Percentiles rank a stretch among this genome's conserved stretches.
These are phyloP conservation scores for Brachyhypopomus occidentalis DNA, from an alignment of 2,113 vertebrate genomes.

Conservation along the genomic window DNA sequence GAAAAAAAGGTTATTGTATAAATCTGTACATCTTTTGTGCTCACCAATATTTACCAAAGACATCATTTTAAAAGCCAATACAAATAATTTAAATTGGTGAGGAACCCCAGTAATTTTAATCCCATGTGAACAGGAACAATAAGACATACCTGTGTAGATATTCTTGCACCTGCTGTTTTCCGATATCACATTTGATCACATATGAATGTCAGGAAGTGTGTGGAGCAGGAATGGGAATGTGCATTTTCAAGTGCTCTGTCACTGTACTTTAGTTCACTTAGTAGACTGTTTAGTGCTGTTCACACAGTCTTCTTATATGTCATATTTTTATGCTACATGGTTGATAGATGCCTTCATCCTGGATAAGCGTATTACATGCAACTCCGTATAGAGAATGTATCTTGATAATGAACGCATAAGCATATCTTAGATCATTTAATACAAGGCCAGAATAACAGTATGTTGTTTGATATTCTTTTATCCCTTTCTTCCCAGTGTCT, in stretches of 20 bases:
- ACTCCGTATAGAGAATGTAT: conserved; percentile 41
- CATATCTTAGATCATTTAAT: conserved; percentile 32
- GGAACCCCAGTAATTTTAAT: neutral
- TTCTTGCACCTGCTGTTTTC: conserved; percentile 29
- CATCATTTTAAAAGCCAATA: too few species aligned
- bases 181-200: neutral
- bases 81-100: neutral
- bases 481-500: conserved; percentile 1
- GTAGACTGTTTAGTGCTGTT: neutral
- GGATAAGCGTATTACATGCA: conserved; percentile 13
- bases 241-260: neutral
- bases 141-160: neutral
- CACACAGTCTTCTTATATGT: neutral
- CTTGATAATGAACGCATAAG: conserved; percentile 16
- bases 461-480: conserved; percentile 3
- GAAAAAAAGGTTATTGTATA: too few species aligned
- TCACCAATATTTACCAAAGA: too few species aligned
- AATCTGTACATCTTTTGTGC: too few species aligned
- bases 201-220: neutral
- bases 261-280: conserved; percentile 3
- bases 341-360: conserved; percentile 32
- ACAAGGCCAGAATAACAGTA: conserved; percentile 10
- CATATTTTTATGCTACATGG: neutral
- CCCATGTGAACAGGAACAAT: neutral
- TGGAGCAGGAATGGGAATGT: neutral